Evolutionary conservation across 1,140 invertebrate genomes (phyloP).

Genomic region (Platyscapa corneri): DNA sequence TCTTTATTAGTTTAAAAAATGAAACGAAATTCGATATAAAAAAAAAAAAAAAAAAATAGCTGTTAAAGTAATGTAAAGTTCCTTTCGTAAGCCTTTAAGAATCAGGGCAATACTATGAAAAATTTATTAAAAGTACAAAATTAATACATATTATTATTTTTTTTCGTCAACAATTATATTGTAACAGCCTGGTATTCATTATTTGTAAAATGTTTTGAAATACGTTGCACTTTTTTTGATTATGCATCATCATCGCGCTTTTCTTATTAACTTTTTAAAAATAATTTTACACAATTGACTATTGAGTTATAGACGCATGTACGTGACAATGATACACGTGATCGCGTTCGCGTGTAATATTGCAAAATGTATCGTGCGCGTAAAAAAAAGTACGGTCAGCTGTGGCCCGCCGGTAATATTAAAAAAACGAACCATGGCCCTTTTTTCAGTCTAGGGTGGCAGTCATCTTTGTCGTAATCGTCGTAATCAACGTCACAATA

Average conservation of each 20-base stretch:
- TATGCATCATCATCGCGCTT: neutral
- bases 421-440: slow-evolving; percentile 58
- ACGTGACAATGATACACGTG: neutral
- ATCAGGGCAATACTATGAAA: neutral
- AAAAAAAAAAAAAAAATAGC: too few species aligned
- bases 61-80: neutral
- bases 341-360: neutral
- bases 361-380: neutral
- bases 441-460: slow-evolving; percentile 57
- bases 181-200: slow-evolving; percentile 25
- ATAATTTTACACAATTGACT: slow-evolving; percentile 34
- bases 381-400: slow-evolving; percentile 31
- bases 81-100: slow-evolving; percentile 15
- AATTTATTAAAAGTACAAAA: slow-evolving; percentile 33
- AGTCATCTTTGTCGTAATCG: neutral
- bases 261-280: slow-evolving; percentile 12
- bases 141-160: slow-evolving; percentile 23
- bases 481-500: neutral
- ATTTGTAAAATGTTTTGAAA: slow-evolving; percentile 19
- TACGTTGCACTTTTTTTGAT: slow-evolving; percentile 30
- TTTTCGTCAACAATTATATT: slow-evolving; percentile 23
- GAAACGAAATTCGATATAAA: too few species aligned
- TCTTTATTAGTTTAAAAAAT: too few species aligned
- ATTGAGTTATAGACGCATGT: slow-evolving; percentile 15
- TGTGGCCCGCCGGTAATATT: neutral